Percentiles rank a stretch among this genome's conserved stretches.
These are phyloP conservation scores for Drosophila stalkeri DNA, from an alignment of 2,888 invertebrate species.

Conservation along the genomic window DNA sequence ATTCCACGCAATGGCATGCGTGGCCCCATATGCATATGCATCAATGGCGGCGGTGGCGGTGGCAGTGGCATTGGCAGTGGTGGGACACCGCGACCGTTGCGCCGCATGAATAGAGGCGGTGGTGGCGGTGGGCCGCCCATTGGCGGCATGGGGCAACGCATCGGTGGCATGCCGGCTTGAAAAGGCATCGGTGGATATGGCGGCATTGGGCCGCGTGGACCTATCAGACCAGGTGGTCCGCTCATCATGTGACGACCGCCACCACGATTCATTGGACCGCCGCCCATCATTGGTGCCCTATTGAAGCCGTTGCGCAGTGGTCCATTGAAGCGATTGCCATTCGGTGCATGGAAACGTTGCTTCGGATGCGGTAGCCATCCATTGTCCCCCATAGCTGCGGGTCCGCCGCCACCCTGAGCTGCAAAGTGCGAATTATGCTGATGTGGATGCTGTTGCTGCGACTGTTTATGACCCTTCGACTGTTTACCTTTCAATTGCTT, in stretches of 20 bases:
- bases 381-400: slow-evolving; percentile 16
- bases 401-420: slow-evolving; percentile 36
- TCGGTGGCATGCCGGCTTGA: slow-evolving; percentile 76
- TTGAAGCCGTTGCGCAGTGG: slow-evolving; percentile 47
- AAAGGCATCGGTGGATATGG: slow-evolving; percentile 70
- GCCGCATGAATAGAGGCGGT: slow-evolving; percentile 76
- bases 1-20: slow-evolving; percentile 68
- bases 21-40: slow-evolving; percentile 64
- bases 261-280: slow-evolving; percentile 31
- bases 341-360: slow-evolving; percentile 46
- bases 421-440: slow-evolving; percentile 28
- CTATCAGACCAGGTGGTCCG: slow-evolving; percentile 43
- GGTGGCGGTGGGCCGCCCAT: slow-evolving; percentile 71
- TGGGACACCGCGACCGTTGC: slow-evolving; percentile 69
- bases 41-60: slow-evolving; percentile 61
- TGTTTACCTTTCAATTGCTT: slow-evolving; percentile 61
- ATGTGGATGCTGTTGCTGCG: slow-evolving; percentile 42
- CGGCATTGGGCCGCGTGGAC: slow-evolving; percentile 63
- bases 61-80: slow-evolving; percentile 46
- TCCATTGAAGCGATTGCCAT: slow-evolving; percentile 52
- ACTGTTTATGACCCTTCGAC: slow-evolving; percentile 51
- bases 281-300: slow-evolving; percentile 30
- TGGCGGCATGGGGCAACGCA: slow-evolving; percentile 68
- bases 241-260: slow-evolving; percentile 62
- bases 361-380: slow-evolving; percentile 39